These are phyloP conservation scores for Teleogryllus oceanicus DNA, from an alignment of 2,888 invertebrate species.

Conservation along the genomic window DNA sequence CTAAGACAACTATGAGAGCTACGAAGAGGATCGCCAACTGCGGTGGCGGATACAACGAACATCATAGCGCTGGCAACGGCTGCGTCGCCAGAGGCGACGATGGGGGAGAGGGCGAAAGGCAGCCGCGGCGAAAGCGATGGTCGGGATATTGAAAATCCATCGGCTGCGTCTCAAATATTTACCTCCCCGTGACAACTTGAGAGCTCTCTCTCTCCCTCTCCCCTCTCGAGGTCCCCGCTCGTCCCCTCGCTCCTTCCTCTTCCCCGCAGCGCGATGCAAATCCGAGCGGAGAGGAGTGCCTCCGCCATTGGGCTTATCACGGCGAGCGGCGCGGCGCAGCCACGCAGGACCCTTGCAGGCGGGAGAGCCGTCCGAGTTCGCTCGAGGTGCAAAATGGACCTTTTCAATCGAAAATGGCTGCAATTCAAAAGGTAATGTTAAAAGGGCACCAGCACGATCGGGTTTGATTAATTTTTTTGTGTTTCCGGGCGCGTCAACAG, in stretches of 20 bases:
- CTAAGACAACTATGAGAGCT: no score
- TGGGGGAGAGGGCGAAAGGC: not conserved
- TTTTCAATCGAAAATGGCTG: no score
- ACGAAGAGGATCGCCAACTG: not conserved
- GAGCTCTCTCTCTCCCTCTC: not conserved
- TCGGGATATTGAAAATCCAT: constrained; percentile 18
- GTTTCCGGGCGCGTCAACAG: no score
- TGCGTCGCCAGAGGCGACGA: not conserved
- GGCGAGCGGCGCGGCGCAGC: not conserved
- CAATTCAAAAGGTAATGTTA: no score
- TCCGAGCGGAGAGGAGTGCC: not conserved
- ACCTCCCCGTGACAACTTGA: constrained; percentile 7
- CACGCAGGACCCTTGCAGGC: not conserved
- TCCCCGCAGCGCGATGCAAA: not conserved
- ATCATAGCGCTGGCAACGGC: not conserved
- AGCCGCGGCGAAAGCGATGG: constrained; percentile 1
- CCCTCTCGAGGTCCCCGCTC: not conserved
- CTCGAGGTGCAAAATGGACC: no score
- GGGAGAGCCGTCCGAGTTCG: no score
- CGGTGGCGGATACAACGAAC: not conserved
- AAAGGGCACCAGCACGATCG: no score
- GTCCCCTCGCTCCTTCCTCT: not conserved
- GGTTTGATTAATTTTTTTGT: no score
- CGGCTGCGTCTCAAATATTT: constrained; percentile 18
- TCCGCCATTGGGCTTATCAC: not conserved